These are phyloP conservation scores for Hypercompe scribonia DNA, from an alignment of 2,888 invertebrate genomes.

Conservation along the genomic window DNA sequence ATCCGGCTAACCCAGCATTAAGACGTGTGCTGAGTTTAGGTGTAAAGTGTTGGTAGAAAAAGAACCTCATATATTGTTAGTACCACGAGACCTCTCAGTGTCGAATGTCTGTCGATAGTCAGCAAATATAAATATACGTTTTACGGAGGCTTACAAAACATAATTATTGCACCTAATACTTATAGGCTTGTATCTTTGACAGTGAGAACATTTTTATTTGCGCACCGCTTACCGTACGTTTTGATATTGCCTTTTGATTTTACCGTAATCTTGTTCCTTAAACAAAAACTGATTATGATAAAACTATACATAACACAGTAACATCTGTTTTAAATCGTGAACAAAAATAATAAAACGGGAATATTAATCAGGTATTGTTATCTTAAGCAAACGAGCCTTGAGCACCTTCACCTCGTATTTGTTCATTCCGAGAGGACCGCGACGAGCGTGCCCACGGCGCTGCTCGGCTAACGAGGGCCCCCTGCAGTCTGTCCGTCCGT, in stretches of 20 bases:
- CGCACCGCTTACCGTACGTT: neutral
- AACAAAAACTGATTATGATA: neutral
- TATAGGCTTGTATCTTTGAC: neutral
- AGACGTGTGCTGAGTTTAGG: neutral
- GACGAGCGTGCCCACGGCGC: slow-evolving; percentile 12
- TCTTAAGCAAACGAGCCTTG: neutral
- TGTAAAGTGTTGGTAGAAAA: neutral
- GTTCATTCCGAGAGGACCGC: slow-evolving; percentile 3
- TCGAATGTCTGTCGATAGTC: neutral
- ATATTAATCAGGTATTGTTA: slow-evolving; percentile 4
- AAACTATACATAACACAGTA: neutral
- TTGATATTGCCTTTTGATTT: neutral
- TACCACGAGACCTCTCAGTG: neutral
- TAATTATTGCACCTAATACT: neutral
- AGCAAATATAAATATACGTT: neutral
- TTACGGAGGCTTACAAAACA: neutral
- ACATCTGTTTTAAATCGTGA: neutral
- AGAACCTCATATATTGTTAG: neutral
- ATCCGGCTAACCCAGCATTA: neutral
- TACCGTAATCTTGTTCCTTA: neutral
- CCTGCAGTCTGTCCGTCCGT: neutral
- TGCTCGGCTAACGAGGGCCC: slow-evolving; percentile 3
- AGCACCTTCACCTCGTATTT: neutral
- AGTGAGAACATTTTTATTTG: neutral
- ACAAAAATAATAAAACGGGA: neutral